Conservation (phyloP, 2,888 invertebrate species). For the Andrena minutula region DNA sequence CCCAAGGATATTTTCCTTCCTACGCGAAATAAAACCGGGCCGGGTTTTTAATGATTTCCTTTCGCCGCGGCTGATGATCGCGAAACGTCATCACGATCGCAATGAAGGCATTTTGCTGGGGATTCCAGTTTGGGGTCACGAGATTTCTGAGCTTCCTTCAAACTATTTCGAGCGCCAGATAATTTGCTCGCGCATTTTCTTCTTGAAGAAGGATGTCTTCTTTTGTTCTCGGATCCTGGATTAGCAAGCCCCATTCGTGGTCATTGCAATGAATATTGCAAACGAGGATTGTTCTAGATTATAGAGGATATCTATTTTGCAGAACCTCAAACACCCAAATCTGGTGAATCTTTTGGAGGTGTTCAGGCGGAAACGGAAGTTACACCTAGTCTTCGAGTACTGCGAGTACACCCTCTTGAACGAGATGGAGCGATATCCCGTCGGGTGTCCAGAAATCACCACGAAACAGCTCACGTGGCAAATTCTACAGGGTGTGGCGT, state of each 20-base stretch:
- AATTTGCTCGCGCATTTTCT: neutral
- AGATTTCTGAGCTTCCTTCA: slow-evolving; percentile 10
- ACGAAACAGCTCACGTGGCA: slow-evolving; percentile 98
- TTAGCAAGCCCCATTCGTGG: too few relatives aligned
- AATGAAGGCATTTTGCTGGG: neutral
- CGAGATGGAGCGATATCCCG: slow-evolving; percentile 97
- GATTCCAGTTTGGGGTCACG: neutral
- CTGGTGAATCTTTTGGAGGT: slow-evolving; percentile 98
- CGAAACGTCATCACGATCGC: neutral
- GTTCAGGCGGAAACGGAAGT: slow-evolving; percentile 96
- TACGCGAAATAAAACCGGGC: slow-evolving; percentile 45
- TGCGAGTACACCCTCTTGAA: slow-evolving; percentile 99
- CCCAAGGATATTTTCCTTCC: slow-evolving; percentile 64
- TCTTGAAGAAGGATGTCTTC: neutral
- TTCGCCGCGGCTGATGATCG: neutral
- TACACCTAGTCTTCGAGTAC: slow-evolving; percentile 99
- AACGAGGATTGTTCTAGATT: neutral
- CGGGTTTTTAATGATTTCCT: slow-evolving; percentile 46
- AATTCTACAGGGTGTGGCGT: slow-evolving; percentile 96
- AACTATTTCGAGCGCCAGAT: neutral
- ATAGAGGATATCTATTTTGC: slow-evolving; percentile 57
- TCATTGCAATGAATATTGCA: too few relatives aligned
- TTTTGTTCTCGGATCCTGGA: too few relatives aligned
- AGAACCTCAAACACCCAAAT: slow-evolving; percentile 99
- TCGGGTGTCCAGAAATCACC: slow-evolving; percentile 95